Conservation (phyloP, 2,888 invertebrate genomes). For the Hypomecis atomaria region DNA sequence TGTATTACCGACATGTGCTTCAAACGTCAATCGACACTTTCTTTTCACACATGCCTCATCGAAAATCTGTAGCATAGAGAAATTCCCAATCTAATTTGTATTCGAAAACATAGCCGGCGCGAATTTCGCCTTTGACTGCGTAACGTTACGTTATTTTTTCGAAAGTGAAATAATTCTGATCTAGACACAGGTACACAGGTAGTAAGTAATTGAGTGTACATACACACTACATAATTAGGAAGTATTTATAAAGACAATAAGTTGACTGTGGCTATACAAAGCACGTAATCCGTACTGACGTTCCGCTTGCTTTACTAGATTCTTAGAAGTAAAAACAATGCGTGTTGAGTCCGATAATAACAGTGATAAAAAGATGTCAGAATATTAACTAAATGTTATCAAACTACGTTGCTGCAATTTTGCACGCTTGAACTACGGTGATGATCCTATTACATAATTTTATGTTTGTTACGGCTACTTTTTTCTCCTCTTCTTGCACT, state of each 20-base stretch:
- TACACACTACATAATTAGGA: conserved; percentile 6
- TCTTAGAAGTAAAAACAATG: conserved; percentile 26
- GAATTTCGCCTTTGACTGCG: conserved; percentile 66
- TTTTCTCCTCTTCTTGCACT: too few relatives aligned
- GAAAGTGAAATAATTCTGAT: conserved; percentile 57
- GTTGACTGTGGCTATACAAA: background rate
- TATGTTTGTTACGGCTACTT: too few relatives aligned
- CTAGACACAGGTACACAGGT: conserved; percentile 16
- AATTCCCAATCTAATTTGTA: conserved; percentile 76
- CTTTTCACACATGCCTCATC: conserved; percentile 65
- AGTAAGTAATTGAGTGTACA: conserved; percentile 21
- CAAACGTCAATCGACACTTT: conserved; percentile 61
- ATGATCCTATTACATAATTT: background rate
- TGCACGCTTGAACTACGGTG: background rate
- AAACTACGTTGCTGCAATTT: background rate
- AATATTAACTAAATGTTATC: background rate
- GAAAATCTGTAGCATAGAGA: conserved; percentile 74
- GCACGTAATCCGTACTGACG: conserved; percentile 10
- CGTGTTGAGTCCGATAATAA: conserved; percentile 11
- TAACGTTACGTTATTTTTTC: conserved; percentile 60
- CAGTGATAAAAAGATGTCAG: background rate
- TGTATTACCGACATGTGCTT: conserved; percentile 33
- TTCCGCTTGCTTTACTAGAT: conserved; percentile 2
- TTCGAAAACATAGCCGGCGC: conserved; percentile 64
- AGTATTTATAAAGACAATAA: conserved; percentile 27